phyloP scores from a whole-genome alignment of 2,113 vertebrate species.

The Carassius gibelio region DNA sequence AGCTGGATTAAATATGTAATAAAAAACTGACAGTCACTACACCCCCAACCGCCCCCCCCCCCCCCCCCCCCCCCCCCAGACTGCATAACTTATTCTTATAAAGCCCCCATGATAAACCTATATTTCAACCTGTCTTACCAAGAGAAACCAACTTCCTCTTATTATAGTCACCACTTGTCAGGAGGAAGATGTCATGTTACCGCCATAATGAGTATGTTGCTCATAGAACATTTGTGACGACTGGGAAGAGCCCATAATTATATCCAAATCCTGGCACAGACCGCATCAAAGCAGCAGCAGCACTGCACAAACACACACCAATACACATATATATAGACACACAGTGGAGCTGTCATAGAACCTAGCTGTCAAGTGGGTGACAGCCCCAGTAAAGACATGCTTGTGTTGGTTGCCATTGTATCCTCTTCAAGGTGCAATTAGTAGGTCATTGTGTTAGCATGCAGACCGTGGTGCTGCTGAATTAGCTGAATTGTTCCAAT shows the following conservation, averaged over 20 bases:
- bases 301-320: conserved; percentile 49
- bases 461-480: conserved; percentile 54
- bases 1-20: too few relatives aligned
- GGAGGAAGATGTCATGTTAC: conserved; percentile 73
- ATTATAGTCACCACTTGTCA: conserved; percentile 68
- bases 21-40: background rate
- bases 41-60: too few relatives aligned
- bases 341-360: conserved; percentile 63
- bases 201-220: conserved; percentile 76
- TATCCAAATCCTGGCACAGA: conserved; percentile 70
- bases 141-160: conserved; percentile 65
- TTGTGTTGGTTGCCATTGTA: conserved; percentile 62
- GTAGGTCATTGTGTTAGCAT: conserved; percentile 73
- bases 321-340: conserved; percentile 57
- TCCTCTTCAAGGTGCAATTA: conserved; percentile 68
- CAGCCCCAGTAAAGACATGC: conserved; percentile 63
- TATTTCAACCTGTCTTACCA: conserved; percentile 67
- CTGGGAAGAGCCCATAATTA: conserved; percentile 77
- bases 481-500: conserved; percentile 65
- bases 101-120: conserved; percentile 63
- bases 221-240: conserved; percentile 74
- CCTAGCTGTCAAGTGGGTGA: conserved; percentile 64
- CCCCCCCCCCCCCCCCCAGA: background rate
- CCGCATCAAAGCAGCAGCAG: conserved; percentile 64
- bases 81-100: conserved; percentile 59